phyloP scores from a whole-genome alignment of 2,797 vertebrate genomes.

The Sternotherus odoratus region DNA sequence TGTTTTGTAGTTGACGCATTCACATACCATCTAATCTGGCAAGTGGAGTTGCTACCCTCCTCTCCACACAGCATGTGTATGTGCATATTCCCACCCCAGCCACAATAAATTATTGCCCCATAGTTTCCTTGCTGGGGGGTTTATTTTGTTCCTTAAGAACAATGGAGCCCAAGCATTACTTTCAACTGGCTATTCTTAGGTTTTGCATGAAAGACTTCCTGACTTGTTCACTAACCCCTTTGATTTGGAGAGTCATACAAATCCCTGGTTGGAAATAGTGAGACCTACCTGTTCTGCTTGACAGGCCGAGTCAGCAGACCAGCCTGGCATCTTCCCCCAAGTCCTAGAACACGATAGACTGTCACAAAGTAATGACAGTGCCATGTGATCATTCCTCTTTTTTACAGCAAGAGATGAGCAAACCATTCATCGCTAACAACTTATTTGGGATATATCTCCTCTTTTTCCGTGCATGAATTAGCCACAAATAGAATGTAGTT shows the following conservation, averaged over 20 bases:
- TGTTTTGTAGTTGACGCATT: neutral
- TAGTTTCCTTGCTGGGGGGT: neutral
- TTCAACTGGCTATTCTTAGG: rapidly evolving
- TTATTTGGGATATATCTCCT: neutral
- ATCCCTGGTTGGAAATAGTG: neutral
- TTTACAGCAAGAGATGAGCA: neutral
- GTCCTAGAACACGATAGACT: rapidly evolving
- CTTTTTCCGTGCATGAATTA: neutral
- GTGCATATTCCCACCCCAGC: rapidly evolving
- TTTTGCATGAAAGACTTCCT: rapidly evolving
- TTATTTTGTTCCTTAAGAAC: neutral
- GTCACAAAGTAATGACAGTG: neutral
- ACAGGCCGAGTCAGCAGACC: neutral
- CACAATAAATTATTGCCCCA: neutral
- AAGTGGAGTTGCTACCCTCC: neutral
- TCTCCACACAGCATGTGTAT: neutral
- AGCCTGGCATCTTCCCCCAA: neutral
- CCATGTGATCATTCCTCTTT: neutral
- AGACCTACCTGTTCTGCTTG: neutral
- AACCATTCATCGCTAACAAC: neutral
- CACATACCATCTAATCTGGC: neutral
- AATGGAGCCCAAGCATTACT: neutral
- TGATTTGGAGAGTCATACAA: rapidly evolving
- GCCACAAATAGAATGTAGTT: too few relatives aligned
- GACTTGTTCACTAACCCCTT: neutral